A percentile compares a stretch with the other conserved stretches of the same genome.
phyloP scores from a whole-genome alignment of 2,888 invertebrate species.

The Thymelicus sylvestris region DNA sequence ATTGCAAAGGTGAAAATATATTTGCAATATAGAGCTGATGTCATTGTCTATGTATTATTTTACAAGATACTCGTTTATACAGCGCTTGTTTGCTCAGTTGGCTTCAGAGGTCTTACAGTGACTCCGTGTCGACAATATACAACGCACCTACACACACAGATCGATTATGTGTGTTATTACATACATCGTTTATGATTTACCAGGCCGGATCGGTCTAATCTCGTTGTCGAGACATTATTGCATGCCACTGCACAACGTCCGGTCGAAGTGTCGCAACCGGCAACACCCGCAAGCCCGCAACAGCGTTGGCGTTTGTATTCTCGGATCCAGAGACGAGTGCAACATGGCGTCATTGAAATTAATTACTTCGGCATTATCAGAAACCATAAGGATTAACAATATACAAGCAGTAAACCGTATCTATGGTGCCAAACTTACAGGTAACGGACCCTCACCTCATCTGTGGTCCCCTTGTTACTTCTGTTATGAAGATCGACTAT shows the following conservation, averaged over 20 bases:
- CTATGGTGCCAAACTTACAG: too few species aligned
- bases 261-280: constrained; percentile 67
- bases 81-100: constrained; percentile 71
- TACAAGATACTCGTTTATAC: constrained; percentile 55
- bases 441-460: too few species aligned
- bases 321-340: constrained; percentile 62
- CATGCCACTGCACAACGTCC: constrained; percentile 66
- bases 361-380: constrained; percentile 41
- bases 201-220: neutral
- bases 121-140: constrained; percentile 40
- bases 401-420: neutral
- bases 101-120: constrained; percentile 67
- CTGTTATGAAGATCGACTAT: too few species aligned
- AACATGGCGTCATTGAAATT: constrained; percentile 60
- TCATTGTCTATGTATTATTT: constrained; percentile 67
- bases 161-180: constrained; percentile 6
- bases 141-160: constrained; percentile 40
- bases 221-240: constrained; percentile 47
- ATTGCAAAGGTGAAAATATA: constrained; percentile 26
- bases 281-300: neutral
- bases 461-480: too few species aligned
- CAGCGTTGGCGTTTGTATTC: constrained; percentile 63
- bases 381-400: neutral
- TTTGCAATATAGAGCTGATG: constrained; percentile 58
- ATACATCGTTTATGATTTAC: neutral